phyloP scores from a whole-genome alignment of 2,888 invertebrate species.

The Pemphredon lugubris region DNA sequence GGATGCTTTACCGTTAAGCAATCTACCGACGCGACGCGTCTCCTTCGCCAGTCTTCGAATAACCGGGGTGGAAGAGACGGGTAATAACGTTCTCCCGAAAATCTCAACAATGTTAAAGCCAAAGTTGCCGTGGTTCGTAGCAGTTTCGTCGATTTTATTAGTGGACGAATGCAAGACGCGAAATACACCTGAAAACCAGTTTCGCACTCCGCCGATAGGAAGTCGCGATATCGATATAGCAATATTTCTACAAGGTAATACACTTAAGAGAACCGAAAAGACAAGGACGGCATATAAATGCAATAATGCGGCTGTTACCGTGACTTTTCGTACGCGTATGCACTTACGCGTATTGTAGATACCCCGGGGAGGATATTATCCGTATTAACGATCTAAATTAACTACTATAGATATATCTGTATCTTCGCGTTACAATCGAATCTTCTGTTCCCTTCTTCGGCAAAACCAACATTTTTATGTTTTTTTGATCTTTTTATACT shows the following conservation, averaged over 20 bases:
- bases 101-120: too few relatives aligned
- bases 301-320: slow-evolving; percentile 37
- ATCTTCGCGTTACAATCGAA: not conserved
- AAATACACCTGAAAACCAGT: slow-evolving; percentile 44
- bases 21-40: too few relatives aligned
- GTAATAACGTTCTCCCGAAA: too few relatives aligned
- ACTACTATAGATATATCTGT: too few relatives aligned
- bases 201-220: slow-evolving; percentile 35
- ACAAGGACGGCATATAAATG: slow-evolving; percentile 21
- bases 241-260: slow-evolving; percentile 55
- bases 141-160: slow-evolving; percentile 53
- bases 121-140: too few relatives aligned
- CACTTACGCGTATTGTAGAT: not conserved
- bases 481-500: too few relatives aligned
- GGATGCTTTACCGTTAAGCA: too few relatives aligned
- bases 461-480: too few relatives aligned
- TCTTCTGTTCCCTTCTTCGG: too few relatives aligned
- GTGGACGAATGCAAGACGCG: slow-evolving; percentile 13
- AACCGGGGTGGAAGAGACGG: too few relatives aligned
- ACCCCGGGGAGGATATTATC: not conserved
- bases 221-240: slow-evolving; percentile 43
- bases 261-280: slow-evolving; percentile 42
- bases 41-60: too few relatives aligned
- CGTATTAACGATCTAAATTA: slow-evolving; percentile 6
- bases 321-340: slow-evolving; percentile 20